Evolutionary conservation across 1,140 invertebrate species (phyloP), one percentile per base, ranked within the genome.

Genomic region (Drosophila sechellia): DNA sequence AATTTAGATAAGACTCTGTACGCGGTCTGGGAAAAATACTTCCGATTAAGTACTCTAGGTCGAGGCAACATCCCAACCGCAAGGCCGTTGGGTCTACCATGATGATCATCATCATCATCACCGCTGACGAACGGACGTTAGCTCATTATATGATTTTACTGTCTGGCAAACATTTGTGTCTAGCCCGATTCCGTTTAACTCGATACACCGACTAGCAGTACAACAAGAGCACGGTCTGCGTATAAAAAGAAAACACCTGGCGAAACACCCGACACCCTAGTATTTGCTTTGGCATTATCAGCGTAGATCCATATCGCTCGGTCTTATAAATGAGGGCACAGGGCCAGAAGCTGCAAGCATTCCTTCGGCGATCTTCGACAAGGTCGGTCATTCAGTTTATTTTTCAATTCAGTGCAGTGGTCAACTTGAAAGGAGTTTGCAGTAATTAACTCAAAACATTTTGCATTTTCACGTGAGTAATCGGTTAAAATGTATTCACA

Each of bases 91-190:
- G 2, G 0, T 27, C 27, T 49, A 50, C 56, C 52, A 46, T 25
- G 49, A 22, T 34, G 0, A 31, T 25, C 64, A 22, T 34, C 1
- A 31, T 31, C 31, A 31, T 27, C 25, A 5, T 27, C 25, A 6
- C 31, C 8, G 8, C 31, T 31, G 31, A 31, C 31, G 31, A 31
- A 35, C 64, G 27, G 42, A 53, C 73, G 69, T 75, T 60, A 71
- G 55, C 56, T 48, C 11, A 22, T 78, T 54, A 59, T 61, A 60
- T 86, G 60, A 63, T 79, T 66, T 39, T 79, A 76, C 73, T 76
- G 77, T 74, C 43, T 45, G 58, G 39, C 69, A 85, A 86, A 86
- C 74, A 81, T 86, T 86, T 87, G 75, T 64, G 81, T 85, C 81
- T 87, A 57, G 70, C 66, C 34, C 34, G 65, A 89, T 87, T 86